phyloP scores from a whole-genome alignment of 2,113 vertebrate genomes.

The Cyrtonyx montezumae region DNA sequence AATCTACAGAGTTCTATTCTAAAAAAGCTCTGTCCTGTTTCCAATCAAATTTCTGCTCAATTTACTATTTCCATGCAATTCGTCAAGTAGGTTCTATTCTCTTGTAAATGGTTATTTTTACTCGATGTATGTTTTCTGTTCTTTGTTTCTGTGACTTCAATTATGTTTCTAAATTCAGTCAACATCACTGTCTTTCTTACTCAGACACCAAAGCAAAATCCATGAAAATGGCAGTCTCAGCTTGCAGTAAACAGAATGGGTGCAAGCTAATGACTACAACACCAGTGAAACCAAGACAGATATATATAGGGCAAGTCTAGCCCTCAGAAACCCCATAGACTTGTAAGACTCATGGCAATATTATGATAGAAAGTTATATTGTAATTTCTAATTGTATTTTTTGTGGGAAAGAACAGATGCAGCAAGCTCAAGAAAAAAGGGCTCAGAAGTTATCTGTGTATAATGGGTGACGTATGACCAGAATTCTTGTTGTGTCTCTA shows the following conservation, averaged over 20 bases:
- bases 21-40: neutral
- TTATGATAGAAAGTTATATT: neutral
- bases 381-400: neutral
- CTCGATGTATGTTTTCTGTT: conserved; percentile 4
- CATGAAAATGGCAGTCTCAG: neutral
- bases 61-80: neutral
- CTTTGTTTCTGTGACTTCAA: conserved; percentile 1
- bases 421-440: neutral
- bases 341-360: neutral
- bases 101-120: neutral
- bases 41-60: neutral
- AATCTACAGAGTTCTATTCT: neutral
- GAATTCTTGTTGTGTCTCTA: neutral
- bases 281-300: neutral
- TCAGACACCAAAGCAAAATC: neutral
- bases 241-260: neutral
- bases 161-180: neutral
- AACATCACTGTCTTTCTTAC: neutral
- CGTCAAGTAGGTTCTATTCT: neutral
- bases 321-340: neutral
- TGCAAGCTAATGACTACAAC: neutral
- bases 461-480: neutral
- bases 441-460: neutral
- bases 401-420: neutral
- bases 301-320: neutral